Conservation (phyloP, 1,140 invertebrate genomes). For the Drosophila aff. region DNA sequence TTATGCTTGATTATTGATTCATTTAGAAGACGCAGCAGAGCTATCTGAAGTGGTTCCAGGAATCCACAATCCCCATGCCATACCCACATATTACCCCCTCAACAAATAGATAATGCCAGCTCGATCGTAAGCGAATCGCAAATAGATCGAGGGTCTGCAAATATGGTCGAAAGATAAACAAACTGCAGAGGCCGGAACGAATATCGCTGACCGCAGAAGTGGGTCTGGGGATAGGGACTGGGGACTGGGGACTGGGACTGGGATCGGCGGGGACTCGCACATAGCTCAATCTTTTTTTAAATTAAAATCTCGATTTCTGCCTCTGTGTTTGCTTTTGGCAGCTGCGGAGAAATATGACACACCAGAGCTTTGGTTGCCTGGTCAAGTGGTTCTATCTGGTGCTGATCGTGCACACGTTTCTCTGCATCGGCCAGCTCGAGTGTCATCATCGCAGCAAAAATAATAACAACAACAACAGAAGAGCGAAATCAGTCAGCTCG, state of each 20-base stretch:
- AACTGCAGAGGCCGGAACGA: conserved; percentile 7
- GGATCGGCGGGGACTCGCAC: neutral
- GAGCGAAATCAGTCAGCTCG: conserved; percentile 55
- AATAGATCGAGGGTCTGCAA: conserved; percentile 50
- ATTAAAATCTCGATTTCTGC: conserved; percentile 33
- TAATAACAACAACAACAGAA: conserved; percentile 54
- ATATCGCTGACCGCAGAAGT: conserved; percentile 6
- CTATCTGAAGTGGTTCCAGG: conserved; percentile 4
- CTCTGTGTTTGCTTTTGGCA: conserved; percentile 40
- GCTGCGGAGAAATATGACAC: conserved; percentile 70
- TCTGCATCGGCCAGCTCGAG: conserved; percentile 69
- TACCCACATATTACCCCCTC: neutral
- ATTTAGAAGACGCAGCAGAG: conserved; percentile 1
- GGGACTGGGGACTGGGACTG: neutral
- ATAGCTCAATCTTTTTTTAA: conserved; percentile 8
- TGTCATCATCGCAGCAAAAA: conserved; percentile 71
- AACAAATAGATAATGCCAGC: conserved; percentile 26
- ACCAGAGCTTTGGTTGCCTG: conserved; percentile 66
- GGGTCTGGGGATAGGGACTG: neutral
- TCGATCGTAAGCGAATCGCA: conserved; percentile 42
- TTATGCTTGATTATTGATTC: conserved; percentile 1
- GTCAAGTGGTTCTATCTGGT: conserved; percentile 80
- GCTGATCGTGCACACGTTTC: conserved; percentile 67
- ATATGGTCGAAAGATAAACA: conserved; percentile 41
- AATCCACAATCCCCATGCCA: neutral